Evolutionary conservation across 2,797 vertebrate species (phyloP).

Genomic region (Chloroceryle inda): DNA sequence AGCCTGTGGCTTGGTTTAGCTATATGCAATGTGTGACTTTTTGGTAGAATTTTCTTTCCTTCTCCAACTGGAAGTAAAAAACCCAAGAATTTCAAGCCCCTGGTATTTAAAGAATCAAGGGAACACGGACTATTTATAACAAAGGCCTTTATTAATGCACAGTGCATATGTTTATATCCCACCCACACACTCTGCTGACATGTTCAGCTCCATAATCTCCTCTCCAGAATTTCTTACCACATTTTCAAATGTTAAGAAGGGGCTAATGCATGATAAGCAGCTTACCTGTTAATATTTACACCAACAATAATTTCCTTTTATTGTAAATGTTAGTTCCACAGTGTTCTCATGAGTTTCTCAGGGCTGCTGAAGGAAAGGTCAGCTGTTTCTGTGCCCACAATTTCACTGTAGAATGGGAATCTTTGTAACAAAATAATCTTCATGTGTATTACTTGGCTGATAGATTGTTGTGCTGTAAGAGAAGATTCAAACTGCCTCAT

Average conservation of each 20-base stretch:
- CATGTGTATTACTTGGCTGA: neutral
- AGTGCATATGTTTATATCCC: neutral
- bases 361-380: neutral
- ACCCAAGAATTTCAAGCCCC: neutral
- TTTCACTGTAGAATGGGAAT: neutral
- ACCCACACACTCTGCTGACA: neutral
- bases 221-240: neutral
- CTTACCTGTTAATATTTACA: neutral
- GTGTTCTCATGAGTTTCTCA: neutral
- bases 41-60: neutral
- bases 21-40: neutral
- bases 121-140: neutral
- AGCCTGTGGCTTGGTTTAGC: neutral
- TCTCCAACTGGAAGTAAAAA: neutral
- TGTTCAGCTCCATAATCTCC: conserved; percentile 6
- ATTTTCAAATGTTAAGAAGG: conserved; percentile 25
- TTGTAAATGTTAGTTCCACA: neutral
- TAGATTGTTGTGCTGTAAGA: neutral
- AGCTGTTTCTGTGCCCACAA: neutral
- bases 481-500: neutral
- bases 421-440: neutral
- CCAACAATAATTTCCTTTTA: neutral
- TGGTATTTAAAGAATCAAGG: neutral
- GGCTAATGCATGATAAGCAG: neutral
- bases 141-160: neutral